Base-by-base conservation (phyloP, 2,113 vertebrate species). In the Neoarius graeffei region DNA sequence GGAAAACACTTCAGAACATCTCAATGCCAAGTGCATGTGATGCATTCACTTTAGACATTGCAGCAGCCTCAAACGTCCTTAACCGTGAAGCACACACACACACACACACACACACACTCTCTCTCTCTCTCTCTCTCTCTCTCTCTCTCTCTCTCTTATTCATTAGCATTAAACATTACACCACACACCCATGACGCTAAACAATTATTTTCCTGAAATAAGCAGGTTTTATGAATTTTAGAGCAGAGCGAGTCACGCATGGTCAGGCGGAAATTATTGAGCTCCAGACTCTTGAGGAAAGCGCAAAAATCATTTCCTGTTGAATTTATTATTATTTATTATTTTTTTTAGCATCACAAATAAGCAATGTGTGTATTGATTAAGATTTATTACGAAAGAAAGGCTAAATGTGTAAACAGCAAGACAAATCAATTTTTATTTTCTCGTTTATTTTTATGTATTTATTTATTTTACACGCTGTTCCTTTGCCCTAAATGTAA, bases 91-190 rank as follows among this genome's bases (percentile, higher is more conserved):
- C 59, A 81, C 17, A 5, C 3, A 30, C 69, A 83, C 54, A 81
- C 87, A 87, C 20, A 76, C 35, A 73, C 17, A 73, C 71, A 48
- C 27, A 35, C 35, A 73, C 17, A 74, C 35, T 35, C 30, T 35
- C 30, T 35, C 30, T 35, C 30, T 35, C 30, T 35, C 1, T 35
- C 35, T 35, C 35, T 35, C 35, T 35, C 35, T 35, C 35, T 35
- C 35, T 35, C 35, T 42, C 35, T 42, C 35, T 42, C 35, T 42
- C 42, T 42, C 42, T 42, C 64, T 71, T 17, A 13, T 94, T 94
- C 88, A 88, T 91, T 95, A 90, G 92, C 91, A 93, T 93, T 93
- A 94, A 93, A 91, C 91, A 90, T 89, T 90, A 91, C 93, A 85
- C 87, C 62, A 87, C 69, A 87, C 83, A 88, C 77, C 14, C 82